phyloP scores from a whole-genome alignment of 2,888 invertebrate species.

The Parelbella ahira region DNA sequence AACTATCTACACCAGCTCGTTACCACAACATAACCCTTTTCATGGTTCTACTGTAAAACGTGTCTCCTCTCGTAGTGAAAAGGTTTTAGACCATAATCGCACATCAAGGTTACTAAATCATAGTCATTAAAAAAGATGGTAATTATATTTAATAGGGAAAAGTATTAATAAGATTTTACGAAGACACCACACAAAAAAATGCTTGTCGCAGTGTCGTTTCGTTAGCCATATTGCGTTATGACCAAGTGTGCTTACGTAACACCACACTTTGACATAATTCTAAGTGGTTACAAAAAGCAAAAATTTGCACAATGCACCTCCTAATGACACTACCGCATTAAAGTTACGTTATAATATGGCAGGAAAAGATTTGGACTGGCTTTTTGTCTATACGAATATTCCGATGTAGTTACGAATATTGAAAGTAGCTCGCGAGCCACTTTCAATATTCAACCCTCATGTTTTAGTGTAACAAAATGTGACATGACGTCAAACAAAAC shows the following conservation, averaged over 20 bases:
- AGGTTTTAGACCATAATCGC: constrained; percentile 33
- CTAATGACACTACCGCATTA: constrained; percentile 16
- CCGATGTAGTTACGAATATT: too few species aligned
- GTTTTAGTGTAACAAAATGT: constrained; percentile 31
- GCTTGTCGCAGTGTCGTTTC: constrained; percentile 25
- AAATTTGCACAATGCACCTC: constrained; percentile 11
- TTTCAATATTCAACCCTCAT: too few species aligned
- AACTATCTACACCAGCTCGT: too few species aligned
- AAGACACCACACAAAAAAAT: constrained; percentile 23
- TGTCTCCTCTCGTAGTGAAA: too few species aligned
- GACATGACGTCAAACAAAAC: constrained; percentile 39
- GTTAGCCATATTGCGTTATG: constrained; percentile 31
- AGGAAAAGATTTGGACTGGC: too few species aligned
- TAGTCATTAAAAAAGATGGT: too few species aligned
- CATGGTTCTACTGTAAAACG: too few species aligned
- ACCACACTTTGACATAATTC: constrained; percentile 32
- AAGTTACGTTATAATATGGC: constrained; percentile 1
- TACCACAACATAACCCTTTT: too few species aligned
- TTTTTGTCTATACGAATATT: too few species aligned
- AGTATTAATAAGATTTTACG: constrained; percentile 7
- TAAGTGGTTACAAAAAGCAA: constrained; percentile 24
- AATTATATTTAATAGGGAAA: constrained; percentile 7
- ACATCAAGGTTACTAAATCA: too few species aligned
- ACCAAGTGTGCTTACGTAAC: constrained; percentile 28
- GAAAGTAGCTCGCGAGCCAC: too few species aligned